These are phyloP conservation scores for Pseudomyrmex sp. DNA, from an alignment of 1,140 invertebrate species.

Conservation along the genomic window DNA sequence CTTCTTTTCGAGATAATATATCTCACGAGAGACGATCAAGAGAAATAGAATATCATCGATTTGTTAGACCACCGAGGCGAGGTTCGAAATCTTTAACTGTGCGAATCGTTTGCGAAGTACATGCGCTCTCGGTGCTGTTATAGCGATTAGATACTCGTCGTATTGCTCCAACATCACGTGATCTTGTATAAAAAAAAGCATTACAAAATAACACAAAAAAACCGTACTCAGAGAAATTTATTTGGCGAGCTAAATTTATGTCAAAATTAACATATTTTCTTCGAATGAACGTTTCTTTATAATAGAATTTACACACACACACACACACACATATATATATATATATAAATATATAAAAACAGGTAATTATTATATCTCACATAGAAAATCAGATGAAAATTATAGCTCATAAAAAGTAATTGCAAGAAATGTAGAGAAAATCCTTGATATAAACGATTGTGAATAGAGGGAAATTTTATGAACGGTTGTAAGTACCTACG, in stretches of 20 bases:
- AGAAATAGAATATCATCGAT: slow-evolving; percentile 41
- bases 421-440: not conserved
- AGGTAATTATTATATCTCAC: too few species aligned
- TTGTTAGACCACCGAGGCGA: slow-evolving; percentile 21
- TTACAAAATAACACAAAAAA: slow-evolving; percentile 12
- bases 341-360: too few species aligned
- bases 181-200: not conserved
- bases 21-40: slow-evolving; percentile 23
- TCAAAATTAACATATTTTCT: not conserved
- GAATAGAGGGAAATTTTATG: not conserved
- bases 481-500: slow-evolving; percentile 13
- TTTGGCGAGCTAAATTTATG: not conserved
- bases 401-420: not conserved
- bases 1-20: slow-evolving; percentile 38
- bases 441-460: not conserved
- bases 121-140: slow-evolving; percentile 41
- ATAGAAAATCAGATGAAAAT: not conserved
- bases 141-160: slow-evolving; percentile 19
- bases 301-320: too few species aligned
- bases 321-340: too few species aligned
- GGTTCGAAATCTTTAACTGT: slow-evolving; percentile 42
- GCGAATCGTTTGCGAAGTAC: slow-evolving; percentile 44
- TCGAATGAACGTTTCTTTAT: too few species aligned
- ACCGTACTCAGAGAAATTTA: not conserved
- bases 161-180: slow-evolving; percentile 11